Conservation (phyloP, 2,888 invertebrate species). For the Lapara coniferarum region DNA sequence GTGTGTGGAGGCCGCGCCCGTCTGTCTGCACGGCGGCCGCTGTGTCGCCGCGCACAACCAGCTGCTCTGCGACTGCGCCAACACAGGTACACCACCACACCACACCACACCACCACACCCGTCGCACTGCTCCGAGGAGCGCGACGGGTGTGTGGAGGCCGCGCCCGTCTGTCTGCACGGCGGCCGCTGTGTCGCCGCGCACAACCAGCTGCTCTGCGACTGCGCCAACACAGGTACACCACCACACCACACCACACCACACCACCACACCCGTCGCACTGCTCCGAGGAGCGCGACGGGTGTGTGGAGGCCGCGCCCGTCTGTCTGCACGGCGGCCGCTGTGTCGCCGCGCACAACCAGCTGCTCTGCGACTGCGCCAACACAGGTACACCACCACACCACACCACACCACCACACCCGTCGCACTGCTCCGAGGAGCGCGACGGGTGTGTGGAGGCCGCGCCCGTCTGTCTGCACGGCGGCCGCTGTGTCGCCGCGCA, state of each 20-base stretch:
- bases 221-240: slow-evolving; percentile 86
- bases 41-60: slow-evolving; percentile 87
- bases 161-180: slow-evolving; percentile 87
- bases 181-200: slow-evolving; percentile 87
- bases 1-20: slow-evolving; percentile 73
- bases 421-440: slow-evolving; percentile 88
- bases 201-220: slow-evolving; percentile 87
- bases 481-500: slow-evolving; percentile 87
- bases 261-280: slow-evolving; percentile 75
- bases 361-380: slow-evolving; percentile 88
- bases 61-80: slow-evolving; percentile 88
- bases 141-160: slow-evolving; percentile 83
- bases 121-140: slow-evolving; percentile 88
- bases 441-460: slow-evolving; percentile 81
- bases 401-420: neutral
- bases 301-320: slow-evolving; percentile 78
- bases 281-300: slow-evolving; percentile 89
- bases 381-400: slow-evolving; percentile 85
- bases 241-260: too few species aligned
- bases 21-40: slow-evolving; percentile 89
- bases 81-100: slow-evolving; percentile 85
- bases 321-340: slow-evolving; percentile 89
- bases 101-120: neutral
- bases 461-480: slow-evolving; percentile 87
- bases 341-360: slow-evolving; percentile 86